Conservation (phyloP, 2,888 invertebrate species). For the Trachelus tabidus region DNA sequence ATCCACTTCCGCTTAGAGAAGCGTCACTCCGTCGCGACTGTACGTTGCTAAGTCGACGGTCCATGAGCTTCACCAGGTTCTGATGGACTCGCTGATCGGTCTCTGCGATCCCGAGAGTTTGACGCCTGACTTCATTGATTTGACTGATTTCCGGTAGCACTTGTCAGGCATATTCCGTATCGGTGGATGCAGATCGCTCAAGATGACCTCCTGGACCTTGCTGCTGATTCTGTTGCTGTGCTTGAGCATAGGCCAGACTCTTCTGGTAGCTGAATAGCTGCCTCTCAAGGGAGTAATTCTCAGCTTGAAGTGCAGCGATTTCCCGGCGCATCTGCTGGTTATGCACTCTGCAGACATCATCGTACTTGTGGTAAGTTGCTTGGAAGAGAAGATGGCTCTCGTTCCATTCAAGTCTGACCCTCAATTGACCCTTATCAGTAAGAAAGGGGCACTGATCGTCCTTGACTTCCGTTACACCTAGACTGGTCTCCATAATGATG, state of each 20-base stretch:
- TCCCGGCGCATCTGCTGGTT: constrained; percentile 88
- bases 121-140: constrained; percentile 13
- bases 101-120: constrained; percentile 37
- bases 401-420: constrained; percentile 85
- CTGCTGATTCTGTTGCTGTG: constrained; percentile 62
- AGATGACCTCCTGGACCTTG: constrained; percentile 51
- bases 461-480: constrained; percentile 79
- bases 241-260: constrained; percentile 79
- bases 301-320: constrained; percentile 82
- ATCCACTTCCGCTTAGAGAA: not conserved
- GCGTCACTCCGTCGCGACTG: not conserved
- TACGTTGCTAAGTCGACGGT: constrained; percentile 57
- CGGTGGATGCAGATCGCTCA: constrained; percentile 70
- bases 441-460: constrained; percentile 77
- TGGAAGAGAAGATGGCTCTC: constrained; percentile 84
- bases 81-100: constrained; percentile 53
- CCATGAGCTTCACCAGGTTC: constrained; percentile 56
- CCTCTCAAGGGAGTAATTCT: constrained; percentile 84
- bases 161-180: constrained; percentile 80
- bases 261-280: constrained; percentile 87
- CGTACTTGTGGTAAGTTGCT: constrained; percentile 85
- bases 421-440: constrained; percentile 78
- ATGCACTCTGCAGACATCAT: constrained; percentile 83
- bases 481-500: constrained; percentile 82
- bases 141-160: constrained; percentile 36